These are phyloP conservation scores for Aplodontia rufa DNA, from an alignment of 2,113 vertebrate genomes.

Conservation along the genomic window DNA sequence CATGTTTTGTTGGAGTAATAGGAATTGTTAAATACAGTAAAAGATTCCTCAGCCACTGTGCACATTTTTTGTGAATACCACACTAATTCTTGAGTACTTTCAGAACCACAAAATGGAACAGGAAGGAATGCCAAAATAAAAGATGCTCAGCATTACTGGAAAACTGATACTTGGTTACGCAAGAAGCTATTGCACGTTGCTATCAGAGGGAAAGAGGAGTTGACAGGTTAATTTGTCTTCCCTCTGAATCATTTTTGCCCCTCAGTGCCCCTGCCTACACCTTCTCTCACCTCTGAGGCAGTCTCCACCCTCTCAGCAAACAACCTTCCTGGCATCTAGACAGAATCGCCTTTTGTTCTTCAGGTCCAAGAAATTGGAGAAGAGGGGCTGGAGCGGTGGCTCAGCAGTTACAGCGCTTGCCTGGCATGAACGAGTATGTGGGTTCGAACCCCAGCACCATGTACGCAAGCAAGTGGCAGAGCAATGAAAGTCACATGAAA, in stretches of 20 bases:
- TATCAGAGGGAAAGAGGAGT: not conserved
- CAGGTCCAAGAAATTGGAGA: not conserved
- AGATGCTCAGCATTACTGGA: not conserved
- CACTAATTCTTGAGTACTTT: slow-evolving; percentile 27
- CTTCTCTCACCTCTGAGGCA: not conserved
- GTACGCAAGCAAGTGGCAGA: too few relatives aligned
- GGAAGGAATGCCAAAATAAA: not conserved
- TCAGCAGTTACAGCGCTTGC: too few relatives aligned
- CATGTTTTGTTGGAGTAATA: not conserved
- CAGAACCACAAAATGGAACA: slow-evolving; percentile 45
- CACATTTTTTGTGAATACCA: not conserved
- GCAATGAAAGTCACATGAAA: too few relatives aligned
- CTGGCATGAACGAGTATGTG: too few relatives aligned
- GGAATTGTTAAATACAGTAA: not conserved
- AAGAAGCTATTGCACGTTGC: not conserved
- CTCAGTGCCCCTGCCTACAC: not conserved
- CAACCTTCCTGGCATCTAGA: not conserved
- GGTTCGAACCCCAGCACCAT: too few relatives aligned
- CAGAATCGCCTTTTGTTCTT: not conserved
- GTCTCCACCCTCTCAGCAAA: not conserved
- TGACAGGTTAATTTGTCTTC: not conserved
- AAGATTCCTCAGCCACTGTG: not conserved
- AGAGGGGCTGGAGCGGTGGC: too few relatives aligned
- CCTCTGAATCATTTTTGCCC: not conserved
- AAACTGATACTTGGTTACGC: not conserved